These are phyloP conservation scores for Sarcoramphus papa DNA, from an alignment of 2,797 vertebrate species.

Conservation along the genomic window DNA sequence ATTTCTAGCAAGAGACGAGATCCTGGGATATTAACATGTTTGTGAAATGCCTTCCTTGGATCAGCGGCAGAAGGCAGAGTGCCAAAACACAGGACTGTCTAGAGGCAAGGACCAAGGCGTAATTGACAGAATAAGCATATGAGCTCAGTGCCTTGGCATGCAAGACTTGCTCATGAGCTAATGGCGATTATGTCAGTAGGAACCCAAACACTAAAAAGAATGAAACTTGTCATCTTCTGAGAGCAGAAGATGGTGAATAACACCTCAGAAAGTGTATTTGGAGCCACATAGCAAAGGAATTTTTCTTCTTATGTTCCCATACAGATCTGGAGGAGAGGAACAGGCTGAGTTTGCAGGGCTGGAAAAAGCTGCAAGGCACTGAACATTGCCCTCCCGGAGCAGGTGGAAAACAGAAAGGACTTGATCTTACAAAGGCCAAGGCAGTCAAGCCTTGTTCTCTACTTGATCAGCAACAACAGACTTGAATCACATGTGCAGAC, in stretches of 20 bases:
- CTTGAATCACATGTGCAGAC: neutral
- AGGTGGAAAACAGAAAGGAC: neutral
- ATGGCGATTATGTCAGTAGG: neutral
- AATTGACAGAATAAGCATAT: neutral
- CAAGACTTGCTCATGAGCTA: neutral
- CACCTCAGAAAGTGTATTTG: neutral
- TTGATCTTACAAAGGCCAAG: neutral
- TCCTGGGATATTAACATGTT: rapidly evolving
- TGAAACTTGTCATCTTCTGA: neutral
- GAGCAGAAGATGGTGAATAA: neutral
- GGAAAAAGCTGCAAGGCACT: neutral
- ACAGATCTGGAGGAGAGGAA: neutral
- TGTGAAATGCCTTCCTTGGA: neutral
- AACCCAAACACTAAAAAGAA: neutral
- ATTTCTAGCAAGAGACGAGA: neutral
- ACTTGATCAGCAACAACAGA: rapidly evolving
- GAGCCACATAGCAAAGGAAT: neutral
- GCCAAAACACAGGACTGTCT: neutral
- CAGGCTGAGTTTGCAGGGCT: neutral
- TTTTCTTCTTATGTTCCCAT: neutral
- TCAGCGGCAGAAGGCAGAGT: neutral
- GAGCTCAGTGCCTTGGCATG: neutral
- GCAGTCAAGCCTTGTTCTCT: neutral
- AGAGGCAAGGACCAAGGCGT: neutral
- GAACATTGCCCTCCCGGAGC: neutral